Base-by-base conservation (phyloP, 1,140 invertebrate genomes). In the Panagrolaimus sp. region DNA sequence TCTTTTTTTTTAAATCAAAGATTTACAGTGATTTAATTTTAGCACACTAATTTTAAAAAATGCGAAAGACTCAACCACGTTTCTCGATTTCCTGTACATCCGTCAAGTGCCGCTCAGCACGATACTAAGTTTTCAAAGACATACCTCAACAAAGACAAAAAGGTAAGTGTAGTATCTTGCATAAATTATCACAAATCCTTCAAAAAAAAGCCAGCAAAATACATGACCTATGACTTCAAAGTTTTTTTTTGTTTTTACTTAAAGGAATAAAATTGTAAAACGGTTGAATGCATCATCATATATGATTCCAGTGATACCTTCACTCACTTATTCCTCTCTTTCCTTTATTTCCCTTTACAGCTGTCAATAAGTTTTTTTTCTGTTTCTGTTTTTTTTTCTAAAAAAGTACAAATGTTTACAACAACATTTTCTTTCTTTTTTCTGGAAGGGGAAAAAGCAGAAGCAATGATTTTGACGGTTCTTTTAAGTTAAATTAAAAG, bases 1-100 rank as follows among this genome's bases (percentile, higher is more conserved):
- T n/a, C n/a, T n/a, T n/a, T n/a, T n/a, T 38, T 7, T 4, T 38
- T 38, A 38, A 58, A 26, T 58, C 28, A 58, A 21, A 58, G 17
- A n/a, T 58, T 26, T 58, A 58, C 12, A n/a, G 3, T 52, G 17
- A 58, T 58, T 28, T 26, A n/a, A 48, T 78, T 78, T 71, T 65
- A 78, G 77, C 77, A 78, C 67, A 76, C 77, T 55, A 78, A 76
- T 67, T 74, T 78, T 66, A 78, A 78, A 69, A 78, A 78, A 78
- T 78, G 77, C 77, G 77, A 78, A 48, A 67, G 77, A 52, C 70
- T 78, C 69, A 78, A 78, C 72, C 77, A 78, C 73, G 72, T 78
- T 26, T 64, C 73, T 28, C 76, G 76, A 45, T 76, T 75, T 73
- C 76, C 76, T 21, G 73, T 78, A 45, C 74, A 78, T 74, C 77